Evolutionary conservation across 2,888 invertebrate genomes (phyloP), one percentile per base, ranked within the genome.

Genomic region (Agrochola litura): DNA sequence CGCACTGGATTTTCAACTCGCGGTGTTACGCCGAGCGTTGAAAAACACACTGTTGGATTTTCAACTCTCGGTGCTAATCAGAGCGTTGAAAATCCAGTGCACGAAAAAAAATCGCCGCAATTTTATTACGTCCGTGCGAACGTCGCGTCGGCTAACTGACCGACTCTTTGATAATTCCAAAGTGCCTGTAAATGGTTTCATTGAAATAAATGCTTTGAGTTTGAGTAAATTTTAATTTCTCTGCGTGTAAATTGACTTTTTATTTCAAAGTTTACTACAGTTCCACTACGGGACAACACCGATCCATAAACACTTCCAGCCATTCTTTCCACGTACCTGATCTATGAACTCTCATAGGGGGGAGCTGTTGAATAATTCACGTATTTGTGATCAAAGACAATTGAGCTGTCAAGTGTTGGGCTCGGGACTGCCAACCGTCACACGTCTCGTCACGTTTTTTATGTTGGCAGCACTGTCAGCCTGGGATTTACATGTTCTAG

Each of bases 331-430:
- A 74, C 75, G 65, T 72, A 75, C 41, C 73, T 82, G 79, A 80
- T 81, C 84, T 80, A 85, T 80, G 82, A 85, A 81, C 77, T 77
- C 60, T 63, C 76, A 56, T 12, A 66, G 82, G 79, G 73, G 80
- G 77, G 83, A 85, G 68, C 81, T 85, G 85, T 91, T 95, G 93
- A 94, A 95, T 95, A 92, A 94, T 95, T 94, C 94, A 95, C 90
- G 89, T 92, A 90, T 93, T 89, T 93, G 90, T 94, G 95, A 95
- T 95, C 95, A 95, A 95, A 95, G 95, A 95, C 95, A 95, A 94
- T 94, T 91, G 93, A 92, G 92, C 91, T 91, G 94, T 94, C 92
- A 90, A 85, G 82, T 89, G 87, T 88, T 86, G 87, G 81, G 84
- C 72, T 81, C 84, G 82, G 88, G 78, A 79, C 74, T 86, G 85